Percentiles rank a stretch among this genome's conserved stretches.
These are phyloP conservation scores for Olivierus martensii DNA, from an alignment of 1,140 invertebrate genomes.

Conservation along the genomic window DNA sequence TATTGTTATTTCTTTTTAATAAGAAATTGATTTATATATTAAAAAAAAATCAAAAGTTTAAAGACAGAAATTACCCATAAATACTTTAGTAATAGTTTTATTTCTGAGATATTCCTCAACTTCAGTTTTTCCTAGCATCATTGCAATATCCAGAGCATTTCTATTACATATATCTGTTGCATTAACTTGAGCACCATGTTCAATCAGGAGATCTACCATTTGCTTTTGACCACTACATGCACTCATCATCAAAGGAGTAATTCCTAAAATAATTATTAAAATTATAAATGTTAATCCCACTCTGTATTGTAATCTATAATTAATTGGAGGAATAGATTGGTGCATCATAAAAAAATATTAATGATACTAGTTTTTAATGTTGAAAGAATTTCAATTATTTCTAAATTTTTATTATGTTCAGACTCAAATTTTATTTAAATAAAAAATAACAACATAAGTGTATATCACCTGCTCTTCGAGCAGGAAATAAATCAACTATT, in stretches of 20 bases:
- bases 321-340: too few relatives aligned
- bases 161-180: constrained; percentile 25
- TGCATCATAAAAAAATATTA: too few relatives aligned
- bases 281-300: too few relatives aligned
- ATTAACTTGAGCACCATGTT: constrained; percentile 11
- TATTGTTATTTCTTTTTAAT: too few relatives aligned
- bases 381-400: too few relatives aligned
- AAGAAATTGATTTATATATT: constrained; percentile 1
- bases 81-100: constrained; percentile 21
- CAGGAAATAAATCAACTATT: too few relatives aligned
- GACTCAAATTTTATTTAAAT: too few relatives aligned
- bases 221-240: constrained; percentile 3
- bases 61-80: constrained; percentile 15
- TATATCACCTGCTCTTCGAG: too few relatives aligned
- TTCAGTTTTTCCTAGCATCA: constrained; percentile 25
- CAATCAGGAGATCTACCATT: constrained; percentile 4
- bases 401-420: too few relatives aligned
- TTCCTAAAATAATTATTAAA: constrained; percentile 2
- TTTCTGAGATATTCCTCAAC: constrained; percentile 28
- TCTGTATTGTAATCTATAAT: too few relatives aligned
- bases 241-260: constrained; percentile 14
- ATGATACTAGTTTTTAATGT: too few relatives aligned
- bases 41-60: constrained; percentile 8
- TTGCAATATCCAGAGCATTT: constrained; percentile 31
- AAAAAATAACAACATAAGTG: too few relatives aligned